Base-by-base conservation (phyloP, 92 coral and sea anemone genomes). In the Parazoanthus atlanticus region DNA sequence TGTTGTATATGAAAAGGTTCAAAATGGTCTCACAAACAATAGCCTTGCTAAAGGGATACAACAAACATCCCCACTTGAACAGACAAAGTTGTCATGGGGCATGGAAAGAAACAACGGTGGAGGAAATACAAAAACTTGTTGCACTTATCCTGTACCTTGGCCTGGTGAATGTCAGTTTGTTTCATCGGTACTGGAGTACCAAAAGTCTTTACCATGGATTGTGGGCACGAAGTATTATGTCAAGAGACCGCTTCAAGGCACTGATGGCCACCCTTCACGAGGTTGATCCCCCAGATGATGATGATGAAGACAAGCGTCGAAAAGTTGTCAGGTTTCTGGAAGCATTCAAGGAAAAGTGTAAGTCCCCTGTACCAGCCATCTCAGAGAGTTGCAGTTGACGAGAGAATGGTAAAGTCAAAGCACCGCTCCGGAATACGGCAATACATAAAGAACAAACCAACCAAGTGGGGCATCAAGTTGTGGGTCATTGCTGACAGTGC, bases 201-300 rank as follows among this genome's bases (percentile, higher is more conserved):
- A 91, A 95, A 86, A 66, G 92, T 9, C 88, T 91, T n/a, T 91
- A 90, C 90, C 91, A 93, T 75, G 94, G 98, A 29, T 78, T 94
- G 41, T 94, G 94, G 95, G 95, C 97, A 33, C 49, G 95, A 73
- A 61, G 43, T 1, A 92, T 91, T 16, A 80, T 58, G 85, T 29
- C 85, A 0, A n/a, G 93, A 10, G 31, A 31, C 16, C 33, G 92
- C 47, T 94, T 74, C 56, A 90, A 81, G 34, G 93, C 91, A 12
- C 90, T 92, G 10, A 90, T 92, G 95, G 95, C 87, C 76, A 81
- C 88, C 74, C 58, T 94, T 52, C 95, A 94, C 67, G 92, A 90
- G 28, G 97, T 92, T 6, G 95, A 94, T 81, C 95, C 97, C 1
- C 80, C 74, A 29, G 81, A 76, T 13, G 95, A 94, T 91, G 95